phyloP scores from a whole-genome alignment of 2,113 vertebrate species.

The Delphinapterus leucas region DNA sequence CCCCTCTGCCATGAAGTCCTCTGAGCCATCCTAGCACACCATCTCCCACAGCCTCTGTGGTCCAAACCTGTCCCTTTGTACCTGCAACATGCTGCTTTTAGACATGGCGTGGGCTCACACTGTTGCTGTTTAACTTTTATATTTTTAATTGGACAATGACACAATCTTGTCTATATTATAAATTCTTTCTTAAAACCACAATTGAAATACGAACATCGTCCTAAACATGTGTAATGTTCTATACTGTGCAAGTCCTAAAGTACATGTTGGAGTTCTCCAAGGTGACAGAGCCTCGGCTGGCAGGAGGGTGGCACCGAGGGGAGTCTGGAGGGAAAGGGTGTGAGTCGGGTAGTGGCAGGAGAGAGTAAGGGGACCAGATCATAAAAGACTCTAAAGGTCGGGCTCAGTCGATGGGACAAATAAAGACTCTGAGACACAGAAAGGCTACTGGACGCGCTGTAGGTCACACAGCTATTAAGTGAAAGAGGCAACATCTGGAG shows the following conservation, averaged over 20 bases:
- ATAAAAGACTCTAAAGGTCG: not conserved
- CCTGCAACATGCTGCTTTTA: not conserved
- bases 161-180: not conserved
- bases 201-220: not conserved
- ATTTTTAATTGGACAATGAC: not conserved
- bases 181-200: not conserved
- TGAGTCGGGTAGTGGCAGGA: not conserved
- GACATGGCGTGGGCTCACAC: not conserved
- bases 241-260: not conserved
- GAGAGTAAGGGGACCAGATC: not conserved
- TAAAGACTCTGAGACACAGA: not conserved
- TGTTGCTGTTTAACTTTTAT: not conserved
- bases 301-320: rapidly evolving
- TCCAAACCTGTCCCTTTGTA: not conserved
- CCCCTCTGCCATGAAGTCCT: not conserved
- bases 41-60: rapidly evolving
- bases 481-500: not conserved
- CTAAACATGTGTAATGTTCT: not conserved
- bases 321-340: not conserved
- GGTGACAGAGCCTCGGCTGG: not conserved
- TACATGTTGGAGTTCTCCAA: rapidly evolving
- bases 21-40: too few relatives aligned
- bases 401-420: not conserved
- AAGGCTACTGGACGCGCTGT: not conserved
- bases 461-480: not conserved